phyloP scores from a whole-genome alignment of 2,888 invertebrate genomes.

The Gymnoscelis rufifasciata region DNA sequence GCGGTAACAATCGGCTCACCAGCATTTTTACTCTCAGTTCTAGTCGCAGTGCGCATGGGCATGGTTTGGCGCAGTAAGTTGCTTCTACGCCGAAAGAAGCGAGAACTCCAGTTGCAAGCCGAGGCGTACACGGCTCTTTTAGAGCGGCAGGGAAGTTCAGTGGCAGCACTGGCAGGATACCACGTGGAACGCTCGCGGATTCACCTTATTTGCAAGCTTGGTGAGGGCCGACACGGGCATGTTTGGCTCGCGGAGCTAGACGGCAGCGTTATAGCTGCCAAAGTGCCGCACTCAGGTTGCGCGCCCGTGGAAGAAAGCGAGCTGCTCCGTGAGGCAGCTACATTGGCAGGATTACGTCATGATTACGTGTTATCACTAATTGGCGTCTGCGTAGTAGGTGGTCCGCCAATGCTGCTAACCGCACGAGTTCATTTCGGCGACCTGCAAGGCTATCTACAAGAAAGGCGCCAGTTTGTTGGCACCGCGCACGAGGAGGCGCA shows the following conservation, averaged over 20 bases:
- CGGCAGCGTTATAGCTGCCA: conserved; percentile 86
- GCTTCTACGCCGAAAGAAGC: conserved; percentile 24
- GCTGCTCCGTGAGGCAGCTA: conserved; percentile 89
- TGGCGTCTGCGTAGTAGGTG: conserved; percentile 87
- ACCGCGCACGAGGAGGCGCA: conserved; percentile 70
- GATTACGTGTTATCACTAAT: conserved; percentile 89
- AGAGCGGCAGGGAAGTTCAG: conserved; percentile 25
- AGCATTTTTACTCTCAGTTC: conserved; percentile 8
- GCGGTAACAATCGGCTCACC: conserved; percentile 54
- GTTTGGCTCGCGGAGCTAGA: conserved; percentile 47
- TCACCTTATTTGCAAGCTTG: conserved; percentile 33
- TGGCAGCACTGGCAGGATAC: conserved; percentile 33
- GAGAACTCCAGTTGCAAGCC: conserved; percentile 33
- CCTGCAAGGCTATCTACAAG: conserved; percentile 86
- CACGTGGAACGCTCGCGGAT: conserved; percentile 35
- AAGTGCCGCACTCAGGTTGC: conserved; percentile 88
- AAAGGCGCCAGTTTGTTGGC: conserved; percentile 84
- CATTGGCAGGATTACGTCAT: conserved; percentile 92
- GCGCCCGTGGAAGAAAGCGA: conserved; percentile 86
- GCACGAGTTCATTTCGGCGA: conserved; percentile 95
- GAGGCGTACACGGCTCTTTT: conserved; percentile 64
- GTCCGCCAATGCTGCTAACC: conserved; percentile 92
- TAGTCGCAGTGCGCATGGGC: conserved; percentile 25
- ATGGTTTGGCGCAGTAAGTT: conserved; percentile 20
- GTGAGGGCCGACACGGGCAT: conserved; percentile 52